These are phyloP conservation scores for Drosophila incognita DNA, from an alignment of 2,888 invertebrate species.

Conservation along the genomic window DNA sequence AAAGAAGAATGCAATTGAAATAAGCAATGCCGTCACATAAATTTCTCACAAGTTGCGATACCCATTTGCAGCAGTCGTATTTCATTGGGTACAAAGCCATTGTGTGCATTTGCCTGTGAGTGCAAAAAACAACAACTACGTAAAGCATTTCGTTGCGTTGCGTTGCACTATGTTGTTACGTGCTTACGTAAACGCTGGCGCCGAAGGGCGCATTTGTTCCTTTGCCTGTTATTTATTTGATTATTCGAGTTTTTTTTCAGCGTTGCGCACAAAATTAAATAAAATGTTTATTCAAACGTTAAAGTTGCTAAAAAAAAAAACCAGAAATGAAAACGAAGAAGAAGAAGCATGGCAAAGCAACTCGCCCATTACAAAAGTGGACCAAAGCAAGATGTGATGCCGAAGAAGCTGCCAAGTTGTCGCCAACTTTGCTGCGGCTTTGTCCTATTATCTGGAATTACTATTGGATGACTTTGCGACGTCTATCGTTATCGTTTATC, in stretches of 20 bases:
- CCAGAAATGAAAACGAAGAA: not conserved
- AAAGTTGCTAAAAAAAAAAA: constrained; percentile 63
- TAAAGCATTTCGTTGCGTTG: constrained; percentile 26
- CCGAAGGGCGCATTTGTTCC: constrained; percentile 63
- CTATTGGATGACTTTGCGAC: constrained; percentile 56
- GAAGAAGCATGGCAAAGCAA: not conserved
- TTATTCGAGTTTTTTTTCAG: constrained; percentile 61
- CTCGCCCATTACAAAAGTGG: not conserved
- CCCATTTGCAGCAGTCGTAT: not conserved
- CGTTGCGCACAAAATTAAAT: constrained; percentile 68
- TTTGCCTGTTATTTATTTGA: constrained; percentile 68
- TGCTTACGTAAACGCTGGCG: constrained; percentile 70
- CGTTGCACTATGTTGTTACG: constrained; percentile 53
- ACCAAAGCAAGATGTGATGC: constrained; percentile 46
- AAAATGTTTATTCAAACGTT: constrained; percentile 80
- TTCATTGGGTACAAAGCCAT: constrained; percentile 16
- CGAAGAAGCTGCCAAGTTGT: constrained; percentile 75
- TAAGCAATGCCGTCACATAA: not conserved
- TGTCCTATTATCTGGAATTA: constrained; percentile 48
- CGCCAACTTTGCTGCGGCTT: constrained; percentile 59
- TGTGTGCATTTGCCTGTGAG: constrained; percentile 40
- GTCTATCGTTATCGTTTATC: constrained; percentile 80
- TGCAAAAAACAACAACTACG: constrained; percentile 14
- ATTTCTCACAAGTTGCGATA: too few relatives aligned
- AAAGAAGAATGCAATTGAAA: not conserved